phyloP scores from a whole-genome alignment of 2,113 vertebrate species.

The Rutilus rutilus region DNA sequence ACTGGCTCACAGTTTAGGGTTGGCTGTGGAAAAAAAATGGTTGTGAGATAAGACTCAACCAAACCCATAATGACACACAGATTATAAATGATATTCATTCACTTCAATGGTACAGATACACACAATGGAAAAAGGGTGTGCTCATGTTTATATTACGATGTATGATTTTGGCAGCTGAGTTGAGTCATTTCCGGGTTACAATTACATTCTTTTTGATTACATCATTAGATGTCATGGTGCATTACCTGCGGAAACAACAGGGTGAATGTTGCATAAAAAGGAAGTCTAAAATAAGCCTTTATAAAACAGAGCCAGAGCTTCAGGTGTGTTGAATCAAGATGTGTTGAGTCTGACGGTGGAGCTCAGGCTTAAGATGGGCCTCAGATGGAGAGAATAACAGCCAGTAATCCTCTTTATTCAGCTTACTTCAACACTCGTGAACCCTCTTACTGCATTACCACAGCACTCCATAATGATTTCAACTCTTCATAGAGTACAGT shows the following conservation, averaged over 20 bases:
- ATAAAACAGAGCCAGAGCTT: neutral
- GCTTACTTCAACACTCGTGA: constrained; percentile 30
- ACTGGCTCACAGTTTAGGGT: constrained; percentile 72
- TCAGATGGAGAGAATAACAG: constrained; percentile 3
- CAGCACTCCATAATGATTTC: neutral
- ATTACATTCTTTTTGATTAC: neutral
- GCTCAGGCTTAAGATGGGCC: constrained; percentile 11
- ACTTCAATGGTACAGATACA: neutral
- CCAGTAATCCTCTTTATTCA: constrained; percentile 50
- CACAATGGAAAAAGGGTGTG: constrained; percentile 4
- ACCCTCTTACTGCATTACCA: constrained; percentile 20
- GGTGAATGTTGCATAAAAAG: neutral
- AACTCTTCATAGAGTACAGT: neutral
- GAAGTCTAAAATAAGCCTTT: neutral
- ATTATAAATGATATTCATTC: neutral
- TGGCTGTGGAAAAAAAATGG: constrained; percentile 65
- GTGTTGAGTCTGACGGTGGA: neutral
- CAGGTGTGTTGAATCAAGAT: constrained; percentile 6
- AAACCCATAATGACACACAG: constrained; percentile 17
- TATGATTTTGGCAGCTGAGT: neutral
- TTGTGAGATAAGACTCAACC: constrained; percentile 38
- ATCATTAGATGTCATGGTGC: constrained; percentile 3
- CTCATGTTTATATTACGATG: neutral
- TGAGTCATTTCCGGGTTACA: neutral
- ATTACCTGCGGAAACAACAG: neutral